These are phyloP conservation scores for Mythimna vitellina DNA, from an alignment of 2,888 invertebrate species.

Conservation along the genomic window DNA sequence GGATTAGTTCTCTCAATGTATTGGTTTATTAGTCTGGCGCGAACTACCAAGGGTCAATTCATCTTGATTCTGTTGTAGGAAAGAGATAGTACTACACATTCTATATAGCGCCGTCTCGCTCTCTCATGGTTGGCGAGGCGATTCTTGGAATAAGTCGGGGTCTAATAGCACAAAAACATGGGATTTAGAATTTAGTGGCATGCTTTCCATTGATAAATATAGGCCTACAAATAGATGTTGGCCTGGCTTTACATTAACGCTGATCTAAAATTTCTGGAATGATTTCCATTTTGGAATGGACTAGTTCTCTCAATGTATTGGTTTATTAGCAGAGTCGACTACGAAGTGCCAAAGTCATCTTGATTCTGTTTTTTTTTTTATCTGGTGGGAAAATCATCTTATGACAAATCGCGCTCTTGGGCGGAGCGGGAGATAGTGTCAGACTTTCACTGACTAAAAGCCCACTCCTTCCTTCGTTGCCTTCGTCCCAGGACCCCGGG, in stretches of 20 bases:
- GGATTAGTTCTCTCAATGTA: neutral
- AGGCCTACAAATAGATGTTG: constrained; percentile 23
- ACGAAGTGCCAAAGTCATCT: neutral
- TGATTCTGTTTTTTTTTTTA: too few species aligned
- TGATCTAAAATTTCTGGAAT: constrained; percentile 22
- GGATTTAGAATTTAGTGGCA: constrained; percentile 54
- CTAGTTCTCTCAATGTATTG: neutral
- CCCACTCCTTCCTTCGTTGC: too few species aligned
- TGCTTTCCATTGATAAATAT: constrained; percentile 49
- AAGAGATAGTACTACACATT: neutral
- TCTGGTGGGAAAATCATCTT: too few species aligned
- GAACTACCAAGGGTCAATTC: neutral
- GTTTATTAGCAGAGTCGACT: neutral
- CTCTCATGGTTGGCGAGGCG: too few species aligned
- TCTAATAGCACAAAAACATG: constrained; percentile 62
- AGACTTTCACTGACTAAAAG: too few species aligned
- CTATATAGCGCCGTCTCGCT: too few species aligned
- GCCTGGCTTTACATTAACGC: constrained; percentile 32
- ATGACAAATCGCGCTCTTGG: too few species aligned
- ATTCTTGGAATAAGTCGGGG: too few species aligned
- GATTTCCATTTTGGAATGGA: neutral
- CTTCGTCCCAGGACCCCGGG: too few species aligned
- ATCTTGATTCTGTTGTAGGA: neutral
- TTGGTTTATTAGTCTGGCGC: neutral
- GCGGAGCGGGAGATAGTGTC: too few species aligned